Base-by-base conservation (phyloP, 37 sponge, comb jelly and placozoan genomes). In the Bolinopsis microptera region DNA sequence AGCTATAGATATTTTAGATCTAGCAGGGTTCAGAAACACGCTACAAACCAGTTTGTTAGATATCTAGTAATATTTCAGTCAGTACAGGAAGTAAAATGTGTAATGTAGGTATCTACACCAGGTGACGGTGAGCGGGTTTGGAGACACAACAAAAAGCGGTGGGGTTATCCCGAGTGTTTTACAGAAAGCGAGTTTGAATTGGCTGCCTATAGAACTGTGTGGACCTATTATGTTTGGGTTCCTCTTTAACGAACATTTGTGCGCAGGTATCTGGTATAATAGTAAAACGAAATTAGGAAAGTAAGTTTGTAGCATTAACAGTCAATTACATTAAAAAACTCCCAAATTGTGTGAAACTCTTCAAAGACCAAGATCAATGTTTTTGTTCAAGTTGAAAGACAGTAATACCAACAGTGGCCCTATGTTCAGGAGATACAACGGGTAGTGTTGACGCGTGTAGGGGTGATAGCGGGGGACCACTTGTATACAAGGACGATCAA, bases 381-480 rank as follows among this genome's bases (percentile, higher is more conserved):
- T n/a, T n/a, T n/a, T n/a, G n/a, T n/a, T n/a, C n/a, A n/a, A n/a
- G n/a, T n/a, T n/a, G n/a, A n/a, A n/a, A n/a, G n/a, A n/a, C n/a
- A n/a, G n/a, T n/a, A n/a, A n/a, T 48, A 48, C 61, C 9, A 48
- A 48, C 61, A 48, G 61, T 48, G 61, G 13, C 13, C 61, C 61
- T 48, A 48, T 18, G 13, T 48, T 48, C 61, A 48, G 80, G 80
- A 35, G 80, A 35, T 77, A 27, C 80, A 9, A 35, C 18, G 0
- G 80, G 80, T 3, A 77, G 32, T 0, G 32, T 32, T 16, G 80
- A 77, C 35, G 22, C 80, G 9, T 77, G 80, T 77, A 28, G 80
- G 3, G 80, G 80, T 35, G 80, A 77, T 36, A 77, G 80, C 21
- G 80, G 80, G 3, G 80, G 80, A 35, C 21, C 80, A 16, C 80